Conservation (phyloP, 1,140 invertebrate genomes). For the Stenopsyche tienmushanensis region DNA sequence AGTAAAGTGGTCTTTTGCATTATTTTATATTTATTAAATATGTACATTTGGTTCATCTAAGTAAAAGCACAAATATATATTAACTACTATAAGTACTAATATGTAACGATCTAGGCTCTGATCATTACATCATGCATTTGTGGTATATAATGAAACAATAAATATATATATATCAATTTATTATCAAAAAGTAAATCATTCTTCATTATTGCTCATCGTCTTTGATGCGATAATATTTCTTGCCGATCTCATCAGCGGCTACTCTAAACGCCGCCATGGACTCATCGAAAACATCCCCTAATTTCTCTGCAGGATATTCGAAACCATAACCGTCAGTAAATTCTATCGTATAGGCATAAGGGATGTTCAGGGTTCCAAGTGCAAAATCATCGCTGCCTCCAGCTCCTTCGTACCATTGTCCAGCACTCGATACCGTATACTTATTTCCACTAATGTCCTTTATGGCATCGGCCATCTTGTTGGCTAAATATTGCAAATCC, state of each 20-base stretch:
- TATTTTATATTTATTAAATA: no score
- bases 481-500: constrained; percentile 2
- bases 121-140: no score
- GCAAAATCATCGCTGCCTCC: constrained; percentile 73
- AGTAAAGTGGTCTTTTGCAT: no score
- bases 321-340: constrained; percentile 55
- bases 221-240: no score
- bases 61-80: no score
- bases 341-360: constrained; percentile 70
- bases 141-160: no score
- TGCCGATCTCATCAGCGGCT: not conserved
- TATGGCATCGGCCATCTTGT: constrained; percentile 48
- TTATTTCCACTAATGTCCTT: constrained; percentile 50
- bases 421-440: constrained; percentile 55
- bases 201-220: no score
- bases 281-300: constrained; percentile 30
- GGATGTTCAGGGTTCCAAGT: constrained; percentile 61
- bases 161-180: no score
- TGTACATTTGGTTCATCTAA: no score
- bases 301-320: constrained; percentile 46
- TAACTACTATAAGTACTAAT: no score
- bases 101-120: no score
- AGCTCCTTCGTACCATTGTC: constrained; percentile 61
- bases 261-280: constrained; percentile 2
- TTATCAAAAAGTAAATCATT: no score